Percentiles rank a stretch among this genome's conserved stretches.
These are phyloP conservation scores for Tridacna crocea DNA, from an alignment of 2,888 invertebrate genomes.

Conservation along the genomic window DNA sequence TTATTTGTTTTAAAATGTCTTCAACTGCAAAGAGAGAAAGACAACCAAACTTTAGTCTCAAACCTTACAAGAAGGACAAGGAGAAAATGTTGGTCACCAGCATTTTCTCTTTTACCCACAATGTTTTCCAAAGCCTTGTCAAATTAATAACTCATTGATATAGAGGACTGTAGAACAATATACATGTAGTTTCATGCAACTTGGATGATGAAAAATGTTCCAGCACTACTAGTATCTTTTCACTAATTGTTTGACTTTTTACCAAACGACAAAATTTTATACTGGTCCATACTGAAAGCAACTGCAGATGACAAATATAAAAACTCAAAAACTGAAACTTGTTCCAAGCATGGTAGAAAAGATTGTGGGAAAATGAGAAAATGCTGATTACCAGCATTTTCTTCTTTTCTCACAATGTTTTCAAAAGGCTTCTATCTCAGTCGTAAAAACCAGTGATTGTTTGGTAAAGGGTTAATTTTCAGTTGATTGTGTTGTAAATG, in stretches of 20 bases:
- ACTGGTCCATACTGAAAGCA: too few species aligned
- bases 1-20: conserved; percentile 7
- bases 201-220: not conserved
- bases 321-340: not conserved
- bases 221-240: not conserved
- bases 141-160: not conserved
- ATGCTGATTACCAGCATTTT: not conserved
- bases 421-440: too few species aligned
- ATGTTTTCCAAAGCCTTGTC: too few species aligned
- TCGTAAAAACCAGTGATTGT: too few species aligned
- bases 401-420: too few species aligned
- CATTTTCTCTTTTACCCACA: not conserved
- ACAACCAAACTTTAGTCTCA: not conserved
- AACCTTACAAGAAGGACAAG: not conserved
- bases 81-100: not conserved
- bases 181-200: not conserved
- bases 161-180: not conserved
- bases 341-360: not conserved
- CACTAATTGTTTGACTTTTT: not conserved
- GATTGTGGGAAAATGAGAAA: too few species aligned
- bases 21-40: conserved; percentile 17
- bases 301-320: too few species aligned
- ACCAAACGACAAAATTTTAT: too few species aligned
- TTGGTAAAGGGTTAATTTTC: not conserved
- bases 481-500: not conserved